Percentiles rank a stretch among this genome's conserved stretches.
Conservation (phyloP, 2,113 vertebrate species). For the Cebidichthys violaceus region DNA sequence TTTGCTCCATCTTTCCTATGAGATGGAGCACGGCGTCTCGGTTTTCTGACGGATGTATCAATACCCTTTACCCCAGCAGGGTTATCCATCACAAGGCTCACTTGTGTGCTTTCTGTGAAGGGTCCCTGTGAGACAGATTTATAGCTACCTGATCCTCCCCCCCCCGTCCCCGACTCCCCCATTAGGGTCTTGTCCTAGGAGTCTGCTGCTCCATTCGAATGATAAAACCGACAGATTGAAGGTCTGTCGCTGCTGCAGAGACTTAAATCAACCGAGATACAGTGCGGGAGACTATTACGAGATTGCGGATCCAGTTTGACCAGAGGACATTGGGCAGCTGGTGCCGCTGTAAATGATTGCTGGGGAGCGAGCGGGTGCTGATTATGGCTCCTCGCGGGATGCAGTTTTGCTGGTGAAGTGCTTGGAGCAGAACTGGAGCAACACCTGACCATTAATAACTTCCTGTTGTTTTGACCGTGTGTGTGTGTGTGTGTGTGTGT, state of each 20-base stretch:
- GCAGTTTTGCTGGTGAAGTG: constrained; percentile 61
- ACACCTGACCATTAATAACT: constrained; percentile 72
- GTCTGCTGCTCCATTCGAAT: constrained; percentile 49
- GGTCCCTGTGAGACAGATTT: constrained; percentile 67
- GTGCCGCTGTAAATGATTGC: constrained; percentile 71
- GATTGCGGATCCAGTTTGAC: constrained; percentile 68
- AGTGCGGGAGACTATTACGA: constrained; percentile 56
- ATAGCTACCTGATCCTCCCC: constrained; percentile 48
- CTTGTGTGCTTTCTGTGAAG: constrained; percentile 46
- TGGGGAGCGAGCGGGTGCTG: constrained; percentile 50
- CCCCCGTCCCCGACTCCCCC: constrained; percentile 20
- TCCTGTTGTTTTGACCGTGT: constrained; percentile 63
- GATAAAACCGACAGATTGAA: constrained; percentile 70
- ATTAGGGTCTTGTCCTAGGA: constrained; percentile 57
- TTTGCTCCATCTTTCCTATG: constrained; percentile 17
- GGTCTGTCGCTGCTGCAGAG: constrained; percentile 46
- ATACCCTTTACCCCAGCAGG: constrained; percentile 52
- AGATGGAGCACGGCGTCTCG: constrained; percentile 47
- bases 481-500: constrained; percentile 19
- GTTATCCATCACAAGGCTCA: constrained; percentile 68
- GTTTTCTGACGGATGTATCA: constrained; percentile 66
- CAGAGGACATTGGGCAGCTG: constrained; percentile 71
- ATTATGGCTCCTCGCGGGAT: constrained; percentile 69
- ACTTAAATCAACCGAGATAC: constrained; percentile 67
- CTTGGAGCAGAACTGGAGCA: constrained; percentile 59